Percentiles rank a stretch among this genome's conserved stretches.
Conservation (phyloP, 2,888 invertebrate species). For the Amphimallon solstitiale region DNA sequence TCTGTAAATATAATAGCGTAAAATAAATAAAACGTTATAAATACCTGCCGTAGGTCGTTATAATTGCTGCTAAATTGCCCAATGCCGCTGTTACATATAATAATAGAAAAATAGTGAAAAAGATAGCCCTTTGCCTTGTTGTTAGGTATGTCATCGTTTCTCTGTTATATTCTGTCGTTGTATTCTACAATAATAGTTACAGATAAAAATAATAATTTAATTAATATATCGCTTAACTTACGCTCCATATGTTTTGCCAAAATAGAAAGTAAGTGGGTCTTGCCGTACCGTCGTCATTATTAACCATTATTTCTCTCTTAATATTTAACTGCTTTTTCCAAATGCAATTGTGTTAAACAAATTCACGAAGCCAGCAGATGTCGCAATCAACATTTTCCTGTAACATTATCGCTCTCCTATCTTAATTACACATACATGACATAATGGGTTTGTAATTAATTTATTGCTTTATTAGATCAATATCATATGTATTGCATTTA, state of each 20-base stretch:
- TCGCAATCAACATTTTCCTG: background rate
- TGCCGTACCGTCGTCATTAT: too few species aligned
- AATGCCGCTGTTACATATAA: slow-evolving; percentile 44
- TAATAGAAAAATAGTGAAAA: slow-evolving; percentile 46
- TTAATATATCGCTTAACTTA: too few species aligned
- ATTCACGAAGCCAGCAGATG: too few species aligned
- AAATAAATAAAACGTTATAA: background rate
- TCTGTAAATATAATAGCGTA: background rate
- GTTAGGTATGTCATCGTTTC: slow-evolving; percentile 30
- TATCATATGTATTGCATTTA: background rate
- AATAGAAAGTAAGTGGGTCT: too few species aligned
- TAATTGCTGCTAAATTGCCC: slow-evolving; percentile 49
- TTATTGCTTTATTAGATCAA: slow-evolving; percentile 22
- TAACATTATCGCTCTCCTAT: slow-evolving; percentile 15
- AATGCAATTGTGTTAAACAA: too few species aligned
- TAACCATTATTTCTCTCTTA: too few species aligned
- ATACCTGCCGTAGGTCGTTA: slow-evolving; percentile 47
- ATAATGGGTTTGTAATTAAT: slow-evolving; percentile 17
- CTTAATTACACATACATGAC: slow-evolving; percentile 16
- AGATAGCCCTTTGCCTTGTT: slow-evolving; percentile 43
- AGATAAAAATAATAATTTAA: too few species aligned
- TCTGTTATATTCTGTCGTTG: background rate
- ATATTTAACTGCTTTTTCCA: too few species aligned
- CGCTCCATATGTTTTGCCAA: too few species aligned
- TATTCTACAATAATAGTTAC: background rate